Evolutionary conservation across 2,113 vertebrate genomes (phyloP).

Genomic region (Pelodiscus sinensis): DNA sequence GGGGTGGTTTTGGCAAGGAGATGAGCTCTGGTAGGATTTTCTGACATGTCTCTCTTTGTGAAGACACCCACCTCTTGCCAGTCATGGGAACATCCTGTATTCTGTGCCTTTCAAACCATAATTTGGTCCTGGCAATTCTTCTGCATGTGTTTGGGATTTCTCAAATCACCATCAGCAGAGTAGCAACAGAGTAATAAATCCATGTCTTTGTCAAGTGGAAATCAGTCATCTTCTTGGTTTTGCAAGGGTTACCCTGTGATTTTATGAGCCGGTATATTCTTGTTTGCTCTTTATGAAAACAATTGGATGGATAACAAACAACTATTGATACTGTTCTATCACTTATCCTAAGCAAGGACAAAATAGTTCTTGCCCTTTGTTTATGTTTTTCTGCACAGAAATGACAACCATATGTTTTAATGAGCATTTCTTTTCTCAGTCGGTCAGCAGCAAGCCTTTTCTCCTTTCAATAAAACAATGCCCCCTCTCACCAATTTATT

Average conservation of each 20-base stretch:
- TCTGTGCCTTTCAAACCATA: background rate
- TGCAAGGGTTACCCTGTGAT: background rate
- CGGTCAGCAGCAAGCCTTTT: background rate
- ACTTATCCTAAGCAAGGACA: background rate
- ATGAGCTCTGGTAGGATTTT: background rate
- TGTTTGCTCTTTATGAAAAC: background rate
- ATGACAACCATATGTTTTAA: background rate
- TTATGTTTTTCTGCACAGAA: background rate
- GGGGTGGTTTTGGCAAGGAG: background rate
- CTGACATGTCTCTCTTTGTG: background rate
- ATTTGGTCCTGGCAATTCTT: background rate
- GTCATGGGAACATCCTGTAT: background rate
- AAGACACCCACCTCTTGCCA: background rate
- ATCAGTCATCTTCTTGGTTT: background rate
- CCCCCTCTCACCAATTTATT: background rate
- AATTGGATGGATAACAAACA: background rate
- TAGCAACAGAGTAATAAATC: background rate
- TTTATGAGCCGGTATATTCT: background rate
- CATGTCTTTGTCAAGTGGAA: background rate
- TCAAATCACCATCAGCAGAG: background rate
- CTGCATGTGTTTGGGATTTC: background rate
- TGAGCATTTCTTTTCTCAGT: background rate
- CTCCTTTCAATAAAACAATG: background rate
- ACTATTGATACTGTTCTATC: background rate
- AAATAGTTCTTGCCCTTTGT: background rate